Evolutionary conservation across 2,113 vertebrate species (phyloP).

Genomic region (Alosa alosa): DNA sequence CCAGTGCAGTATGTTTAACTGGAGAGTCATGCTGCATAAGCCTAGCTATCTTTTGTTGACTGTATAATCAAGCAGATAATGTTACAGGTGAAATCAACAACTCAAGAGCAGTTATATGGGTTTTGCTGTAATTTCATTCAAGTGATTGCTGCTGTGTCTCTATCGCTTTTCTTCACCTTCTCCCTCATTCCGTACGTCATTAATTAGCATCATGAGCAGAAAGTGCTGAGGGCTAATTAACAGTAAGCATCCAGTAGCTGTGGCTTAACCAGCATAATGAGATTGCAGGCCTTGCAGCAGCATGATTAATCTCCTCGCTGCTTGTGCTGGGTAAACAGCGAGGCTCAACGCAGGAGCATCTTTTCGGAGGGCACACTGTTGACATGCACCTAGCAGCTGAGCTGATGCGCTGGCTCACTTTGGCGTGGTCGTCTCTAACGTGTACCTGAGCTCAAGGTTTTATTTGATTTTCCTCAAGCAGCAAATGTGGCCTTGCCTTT

Average conservation of each 20-base stretch:
- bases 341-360: slow-evolving; percentile 9
- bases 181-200: not conserved
- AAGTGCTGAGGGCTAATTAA: slow-evolving; percentile 28
- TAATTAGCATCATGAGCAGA: slow-evolving; percentile 22
- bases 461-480: not conserved
- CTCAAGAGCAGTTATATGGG: slow-evolving; percentile 10
- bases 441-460: not conserved
- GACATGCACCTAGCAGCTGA: not conserved
- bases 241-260: slow-evolving; percentile 26
- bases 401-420: not conserved
- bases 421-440: not conserved
- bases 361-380: not conserved
- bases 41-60: not conserved
- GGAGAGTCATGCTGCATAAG: not conserved
- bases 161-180: not conserved
- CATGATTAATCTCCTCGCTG: slow-evolving; percentile 18
- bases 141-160: not conserved
- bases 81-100: slow-evolving; percentile 5
- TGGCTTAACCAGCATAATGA: slow-evolving; percentile 25
- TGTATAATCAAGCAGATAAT: not conserved
- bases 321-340: not conserved
- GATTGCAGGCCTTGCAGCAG: not conserved
- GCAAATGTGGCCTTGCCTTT: not conserved
- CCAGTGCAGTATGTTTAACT: not conserved
- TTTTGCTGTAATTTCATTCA: not conserved